Base-by-base conservation (phyloP, 1,140 invertebrate genomes). In the Acromyrmex echinatior region DNA sequence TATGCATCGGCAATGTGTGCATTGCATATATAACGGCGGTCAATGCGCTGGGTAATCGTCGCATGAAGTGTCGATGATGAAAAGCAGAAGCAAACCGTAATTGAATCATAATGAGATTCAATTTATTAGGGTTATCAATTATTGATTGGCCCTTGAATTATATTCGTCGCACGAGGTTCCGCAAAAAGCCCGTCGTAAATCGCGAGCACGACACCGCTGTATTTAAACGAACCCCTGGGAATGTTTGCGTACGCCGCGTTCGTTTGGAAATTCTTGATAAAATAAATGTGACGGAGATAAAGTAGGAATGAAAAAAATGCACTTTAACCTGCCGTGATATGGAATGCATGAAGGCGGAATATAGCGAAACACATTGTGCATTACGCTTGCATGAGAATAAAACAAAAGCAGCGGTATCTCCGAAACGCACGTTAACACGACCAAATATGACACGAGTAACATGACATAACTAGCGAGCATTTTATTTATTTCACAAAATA, bases 21-120 rank as follows among this genome's bases (percentile, higher is more conserved):
- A 3, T 28, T 53, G 45, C 49, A 25, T 21, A 25, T 21, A 18
- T 58, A 16, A 5, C 21, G 5, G 68, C 31, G 80, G 53, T 60
- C 56, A 35, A 51, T 58, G 70, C 45, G 70, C 70, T 16, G 28
- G 25, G 60, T 68, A 88, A 86, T 90, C 85, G 45, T 68, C 79
- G 78, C 86, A 71, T 76, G 62, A 76, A 86, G 74, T 80, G 80
- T 45, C 60, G 87, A 88, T 90, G 85, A 88, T 91, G 90, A 86
- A 90, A 92, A 87, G 85, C 90, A 87, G 87, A 91, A 91, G 71
- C 70, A 31, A 68, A 49, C 28, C 62, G 56, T 88, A 88, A 91
- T 90, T 82, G 87, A 88, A 82, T 85, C 68, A 45, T 78, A 88
- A 86, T 88, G 87, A 87, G 87, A 84, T 90, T 91, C 90, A 87